Evolutionary conservation across 1,140 invertebrate genomes (phyloP), one percentile per base, ranked within the genome.

Genomic region (Arctopsyche grandis): DNA sequence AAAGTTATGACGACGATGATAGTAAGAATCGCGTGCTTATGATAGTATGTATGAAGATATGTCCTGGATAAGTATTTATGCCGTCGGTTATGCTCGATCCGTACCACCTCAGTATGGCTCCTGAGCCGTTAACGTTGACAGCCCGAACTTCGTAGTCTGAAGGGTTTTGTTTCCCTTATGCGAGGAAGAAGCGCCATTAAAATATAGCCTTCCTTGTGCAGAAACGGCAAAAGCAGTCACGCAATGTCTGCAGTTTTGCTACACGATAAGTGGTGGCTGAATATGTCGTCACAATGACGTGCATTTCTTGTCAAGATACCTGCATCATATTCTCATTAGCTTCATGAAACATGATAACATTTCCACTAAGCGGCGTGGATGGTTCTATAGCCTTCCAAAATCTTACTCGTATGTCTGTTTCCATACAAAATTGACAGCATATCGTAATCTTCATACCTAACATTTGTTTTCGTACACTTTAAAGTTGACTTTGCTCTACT

Each of bases 21-120:
- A 4, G 29, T 1, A 38, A 7, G 29, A 38, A 38, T 38, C 29
- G 29, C 29, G 29, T 38, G 29, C 29, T 52, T 52, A 12, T 52
- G 48, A 52, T 16, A 1, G 16, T 52, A 16, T 52, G 16, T 14
- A 12, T 12, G 44, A 46, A 46, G 44, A 46, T 63, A 19, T 26
- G 56, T 60, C 56, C 56, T 60, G 14, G 24, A 9, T 21, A 66
- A 66, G 26, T 66, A 66, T 66, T 66, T 24, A 66, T 24, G 24
- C 21, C 21, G 22, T 26, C 63, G 63, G 63, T 66, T 66, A 66
- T 29, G 24, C 19, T 12, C 9, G 9, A 22, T 26, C 63, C 63
- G 63, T 66, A 66, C 63, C 63, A 66, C 63, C 63, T 66, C 63
- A 66, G 63, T 66, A 66, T 66, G 63, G 63, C 63, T 66, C 63